phyloP scores from a whole-genome alignment of 1,140 invertebrate genomes.

The Anagrus nilaparvatae region DNA sequence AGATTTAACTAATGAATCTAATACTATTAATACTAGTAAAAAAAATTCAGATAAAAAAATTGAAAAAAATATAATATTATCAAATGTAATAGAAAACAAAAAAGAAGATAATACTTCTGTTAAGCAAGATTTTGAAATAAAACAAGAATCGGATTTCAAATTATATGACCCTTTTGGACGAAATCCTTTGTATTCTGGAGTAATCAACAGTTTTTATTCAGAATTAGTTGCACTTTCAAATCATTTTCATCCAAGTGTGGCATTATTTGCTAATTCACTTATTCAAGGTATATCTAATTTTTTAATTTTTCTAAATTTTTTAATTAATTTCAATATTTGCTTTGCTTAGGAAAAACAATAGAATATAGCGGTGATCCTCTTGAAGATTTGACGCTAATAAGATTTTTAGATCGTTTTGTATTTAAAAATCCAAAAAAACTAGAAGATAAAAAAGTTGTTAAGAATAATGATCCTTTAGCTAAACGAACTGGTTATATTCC shows the following conservation, averaged over 20 bases:
- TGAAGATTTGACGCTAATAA: conserved; percentile 78
- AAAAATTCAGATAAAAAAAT: conserved; percentile 17
- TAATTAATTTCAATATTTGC: conserved; percentile 6
- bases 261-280: conserved; percentile 78
- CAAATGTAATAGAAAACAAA: conserved; percentile 22
- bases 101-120: conserved; percentile 15
- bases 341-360: conserved; percentile 52
- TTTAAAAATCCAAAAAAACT: conserved; percentile 91
- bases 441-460: conserved; percentile 30
- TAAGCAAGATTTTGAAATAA: conserved; percentile 16
- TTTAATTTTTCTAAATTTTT: background rate
- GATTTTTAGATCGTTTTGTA: conserved; percentile 89
- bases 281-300: conserved; percentile 49
- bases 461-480: conserved; percentile 31
- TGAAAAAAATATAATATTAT: conserved; percentile 25
- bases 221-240: conserved; percentile 61
- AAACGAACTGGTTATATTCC: conserved; percentile 50
- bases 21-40: conserved; percentile 24
- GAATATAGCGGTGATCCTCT: conserved; percentile 86
- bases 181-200: conserved; percentile 76
- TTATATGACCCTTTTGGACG: conserved; percentile 63
- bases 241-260: conserved; percentile 88
- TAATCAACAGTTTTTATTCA: conserved; percentile 53
- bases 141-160: conserved; percentile 20
- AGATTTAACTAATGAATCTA: conserved; percentile 32